Base-by-base conservation (phyloP, 1,140 invertebrate species). In the Drosophila mojavensis region DNA sequence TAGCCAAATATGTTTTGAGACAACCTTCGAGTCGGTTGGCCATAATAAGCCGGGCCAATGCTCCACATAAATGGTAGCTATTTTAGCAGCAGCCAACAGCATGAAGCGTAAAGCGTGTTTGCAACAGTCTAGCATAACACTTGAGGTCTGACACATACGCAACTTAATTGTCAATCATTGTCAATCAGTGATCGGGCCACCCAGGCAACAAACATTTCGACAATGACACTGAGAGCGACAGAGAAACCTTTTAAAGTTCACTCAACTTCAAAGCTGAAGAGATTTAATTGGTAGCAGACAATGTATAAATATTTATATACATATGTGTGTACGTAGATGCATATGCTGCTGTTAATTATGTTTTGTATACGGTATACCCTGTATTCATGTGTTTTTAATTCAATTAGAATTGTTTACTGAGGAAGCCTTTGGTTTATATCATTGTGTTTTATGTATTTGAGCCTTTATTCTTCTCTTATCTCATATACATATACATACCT, bases 81-180 rank as follows among this genome's bases (percentile, higher is more conserved):
- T 55, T 68, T 72, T 67, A 54, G 5, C 43, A 39, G 36, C 36
- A 39, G 36, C 10, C 11, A 11, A 11, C 43, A 47, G 43, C 43
- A 6, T n/a, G 43, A 45, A 45, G 36, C 11, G 36, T 4, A 39
- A 39, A 39, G 36, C 43, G 43, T 17, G 43, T 17, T 47, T 47
- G 17, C 43, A 2, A 47, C 43, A 15, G 17, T 47, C 45, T 60
- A 24, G 20, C 3, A 33, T 53, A 33, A 59, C 17, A 60, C 33
- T 53, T 78, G 75, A 70, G 26, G 54, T 26, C 58, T 78, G 75
- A 65, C 72, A 78, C 59, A 74, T 75, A 65, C 47, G 50, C 51
- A 78, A 70, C 72, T 70, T 70, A 69, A 75, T 78, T 75, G 71
- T 75, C 75, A 78, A 70, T 78, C 71, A 78, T 78, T 78, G 75